Conservation (phyloP, 1,140 invertebrate genomes). For the Teleogryllus occipitalis region DNA sequence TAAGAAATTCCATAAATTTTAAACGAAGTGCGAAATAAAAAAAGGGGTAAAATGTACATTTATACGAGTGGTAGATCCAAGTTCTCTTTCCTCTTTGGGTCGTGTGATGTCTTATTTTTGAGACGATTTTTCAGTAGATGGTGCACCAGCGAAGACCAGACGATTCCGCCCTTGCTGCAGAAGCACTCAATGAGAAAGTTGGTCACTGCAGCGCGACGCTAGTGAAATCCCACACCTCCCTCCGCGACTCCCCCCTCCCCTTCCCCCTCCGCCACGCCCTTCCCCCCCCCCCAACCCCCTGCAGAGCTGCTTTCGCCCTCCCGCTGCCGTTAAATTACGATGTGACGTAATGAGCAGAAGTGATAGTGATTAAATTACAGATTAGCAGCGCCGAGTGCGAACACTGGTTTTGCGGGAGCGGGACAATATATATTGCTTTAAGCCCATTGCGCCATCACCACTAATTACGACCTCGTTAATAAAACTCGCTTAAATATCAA, state of each 20-base stretch:
- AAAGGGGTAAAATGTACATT: no score
- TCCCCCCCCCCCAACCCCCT: background rate
- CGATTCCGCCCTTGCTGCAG: background rate
- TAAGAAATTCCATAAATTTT: no score
- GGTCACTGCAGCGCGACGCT: background rate
- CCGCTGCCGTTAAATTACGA: background rate
- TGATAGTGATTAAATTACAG: conserved; percentile 5
- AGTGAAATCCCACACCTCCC: background rate
- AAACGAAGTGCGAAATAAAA: no score
- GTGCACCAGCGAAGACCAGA: no score
- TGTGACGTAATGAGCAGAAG: conserved; percentile 3
- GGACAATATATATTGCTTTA: conserved; percentile 1
- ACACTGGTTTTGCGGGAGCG: background rate
- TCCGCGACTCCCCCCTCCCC: background rate
- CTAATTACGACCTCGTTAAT: conserved; percentile 4
- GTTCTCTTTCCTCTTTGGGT: no score
- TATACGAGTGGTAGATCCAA: no score
- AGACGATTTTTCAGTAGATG: no score
- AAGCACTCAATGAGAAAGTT: background rate
- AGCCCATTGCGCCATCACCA: conserved; percentile 2
- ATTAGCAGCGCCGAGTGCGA: background rate
- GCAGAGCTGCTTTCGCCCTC: background rate
- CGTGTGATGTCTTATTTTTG: no score
- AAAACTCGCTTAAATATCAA: conserved; percentile 1
- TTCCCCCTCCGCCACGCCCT: background rate